These are phyloP conservation scores for Aurelia coerulea DNA, from an alignment of 30 jellyfish, hydroid and myxozoan species.

Conservation along the genomic window DNA sequence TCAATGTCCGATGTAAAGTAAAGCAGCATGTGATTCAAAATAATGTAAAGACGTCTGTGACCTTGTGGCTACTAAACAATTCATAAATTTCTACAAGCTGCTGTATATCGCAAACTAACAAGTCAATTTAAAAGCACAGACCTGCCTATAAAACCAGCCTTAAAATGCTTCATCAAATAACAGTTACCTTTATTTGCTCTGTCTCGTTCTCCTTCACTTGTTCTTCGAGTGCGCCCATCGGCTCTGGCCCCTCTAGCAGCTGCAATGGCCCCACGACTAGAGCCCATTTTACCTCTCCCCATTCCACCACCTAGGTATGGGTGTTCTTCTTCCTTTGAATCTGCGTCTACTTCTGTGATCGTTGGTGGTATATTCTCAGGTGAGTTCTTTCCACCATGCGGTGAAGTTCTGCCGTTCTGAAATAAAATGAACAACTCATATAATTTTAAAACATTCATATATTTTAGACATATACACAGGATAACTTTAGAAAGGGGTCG, in stretches of 20 bases:
- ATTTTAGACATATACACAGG: not conserved
- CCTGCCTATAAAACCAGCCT: too few species aligned
- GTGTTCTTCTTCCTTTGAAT: slow-evolving; percentile 49
- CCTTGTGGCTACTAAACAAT: too few species aligned
- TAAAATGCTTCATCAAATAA: too few species aligned
- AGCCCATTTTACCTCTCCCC: slow-evolving; percentile 71
- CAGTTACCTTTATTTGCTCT: slow-evolving; percentile 35
- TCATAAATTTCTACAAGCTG: too few species aligned
- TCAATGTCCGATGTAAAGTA: too few species aligned
- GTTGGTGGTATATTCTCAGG: slow-evolving; percentile 96
- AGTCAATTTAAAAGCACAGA: too few species aligned
- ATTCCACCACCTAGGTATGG: slow-evolving; percentile 72
- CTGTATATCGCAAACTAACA: too few species aligned
- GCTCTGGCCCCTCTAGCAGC: slow-evolving; percentile 61
- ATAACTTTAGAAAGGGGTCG: not conserved
- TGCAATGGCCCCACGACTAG: slow-evolving; percentile 81
- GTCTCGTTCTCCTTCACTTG: slow-evolving; percentile 83
- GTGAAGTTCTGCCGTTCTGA: slow-evolving; percentile 89
- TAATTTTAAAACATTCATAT: not conserved
- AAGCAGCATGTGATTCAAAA: too few species aligned
- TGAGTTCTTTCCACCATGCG: slow-evolving; percentile 77
- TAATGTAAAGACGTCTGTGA: too few species aligned
- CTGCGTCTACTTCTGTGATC: slow-evolving; percentile 88
- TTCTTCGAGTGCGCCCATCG: slow-evolving; percentile 57
- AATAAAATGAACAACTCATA: not conserved